These are phyloP conservation scores for Garra rufa DNA, from an alignment of 2,113 vertebrate species.

Conservation along the genomic window DNA sequence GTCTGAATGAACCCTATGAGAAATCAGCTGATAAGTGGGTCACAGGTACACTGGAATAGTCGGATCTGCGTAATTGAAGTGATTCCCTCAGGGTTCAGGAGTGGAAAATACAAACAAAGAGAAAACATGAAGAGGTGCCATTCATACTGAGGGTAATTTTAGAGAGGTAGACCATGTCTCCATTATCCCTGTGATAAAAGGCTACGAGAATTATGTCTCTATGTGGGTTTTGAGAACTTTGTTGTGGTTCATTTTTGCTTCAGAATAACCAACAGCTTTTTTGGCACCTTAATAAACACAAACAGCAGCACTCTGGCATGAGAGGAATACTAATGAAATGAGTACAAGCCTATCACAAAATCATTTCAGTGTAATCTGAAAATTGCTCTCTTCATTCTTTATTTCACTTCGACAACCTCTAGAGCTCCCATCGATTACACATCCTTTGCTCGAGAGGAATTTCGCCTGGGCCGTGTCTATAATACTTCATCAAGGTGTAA, in stretches of 20 bases:
- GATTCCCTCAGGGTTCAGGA: not conserved
- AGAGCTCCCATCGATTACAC: constrained; percentile 48
- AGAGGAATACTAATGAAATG: constrained; percentile 36
- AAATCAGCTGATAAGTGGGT: constrained; percentile 25
- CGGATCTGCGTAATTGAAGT: not conserved
- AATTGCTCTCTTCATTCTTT: constrained; percentile 36
- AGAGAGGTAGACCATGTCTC: not conserved
- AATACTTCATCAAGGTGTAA: constrained; percentile 37
- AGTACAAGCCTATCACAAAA: constrained; percentile 26
- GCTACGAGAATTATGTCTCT: not conserved
- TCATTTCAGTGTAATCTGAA: constrained; percentile 30
- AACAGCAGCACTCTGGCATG: not conserved
- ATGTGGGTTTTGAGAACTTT: not conserved
- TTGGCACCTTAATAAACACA: constrained; percentile 21
- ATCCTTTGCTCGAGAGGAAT: constrained; percentile 37
- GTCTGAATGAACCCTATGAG: not conserved
- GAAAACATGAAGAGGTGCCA: not conserved
- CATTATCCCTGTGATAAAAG: not conserved
- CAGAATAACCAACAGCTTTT: not conserved
- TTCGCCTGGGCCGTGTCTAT: constrained; percentile 13
- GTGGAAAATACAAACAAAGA: constrained; percentile 25
- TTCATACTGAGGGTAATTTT: not conserved
- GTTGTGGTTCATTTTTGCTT: not conserved
- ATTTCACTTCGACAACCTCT: constrained; percentile 25
- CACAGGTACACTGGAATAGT: constrained; percentile 7